Conservation (phyloP, 2,888 invertebrate genomes). For the Liposcelis brunnea region DNA sequence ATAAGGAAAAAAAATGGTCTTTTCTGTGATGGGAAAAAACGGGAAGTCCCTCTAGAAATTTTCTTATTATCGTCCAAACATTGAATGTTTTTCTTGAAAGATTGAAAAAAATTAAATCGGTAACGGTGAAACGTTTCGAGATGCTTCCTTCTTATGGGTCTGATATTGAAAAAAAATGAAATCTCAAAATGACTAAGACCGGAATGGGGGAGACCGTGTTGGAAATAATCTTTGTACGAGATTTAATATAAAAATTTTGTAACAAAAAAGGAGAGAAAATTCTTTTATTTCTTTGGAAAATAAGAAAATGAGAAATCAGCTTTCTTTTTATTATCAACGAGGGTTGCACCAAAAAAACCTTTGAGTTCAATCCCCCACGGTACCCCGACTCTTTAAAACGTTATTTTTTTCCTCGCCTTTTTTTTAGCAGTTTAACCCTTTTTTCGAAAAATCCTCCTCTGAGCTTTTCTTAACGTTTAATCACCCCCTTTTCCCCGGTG, state of each 20-base stretch:
- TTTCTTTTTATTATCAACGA: constrained; percentile 9
- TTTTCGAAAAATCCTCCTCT: no score
- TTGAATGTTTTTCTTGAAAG: neutral
- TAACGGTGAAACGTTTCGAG: neutral
- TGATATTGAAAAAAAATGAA: neutral
- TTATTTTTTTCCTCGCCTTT: no score
- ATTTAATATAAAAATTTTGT: constrained; percentile 9
- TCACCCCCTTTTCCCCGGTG: no score
- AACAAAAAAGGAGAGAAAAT: constrained; percentile 10
- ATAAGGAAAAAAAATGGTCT: neutral
- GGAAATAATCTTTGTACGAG: neutral
- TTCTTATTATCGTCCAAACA: constrained; percentile 5
- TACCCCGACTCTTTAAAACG: no score
- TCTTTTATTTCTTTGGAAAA: constrained; percentile 9
- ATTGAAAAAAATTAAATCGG: neutral
- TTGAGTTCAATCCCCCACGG: no score
- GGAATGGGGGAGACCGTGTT: neutral
- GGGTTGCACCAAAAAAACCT: constrained; percentile 4
- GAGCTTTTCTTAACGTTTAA: no score
- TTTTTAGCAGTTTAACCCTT: no score
- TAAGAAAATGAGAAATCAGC: constrained; percentile 10
- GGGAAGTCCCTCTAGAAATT: constrained; percentile 9
- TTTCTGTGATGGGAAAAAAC: neutral
- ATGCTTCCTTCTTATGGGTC: neutral
- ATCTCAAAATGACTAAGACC: constrained; percentile 4